phyloP scores from a whole-genome alignment of 2,113 vertebrate genomes.

The Eolophus roseicapilla region DNA sequence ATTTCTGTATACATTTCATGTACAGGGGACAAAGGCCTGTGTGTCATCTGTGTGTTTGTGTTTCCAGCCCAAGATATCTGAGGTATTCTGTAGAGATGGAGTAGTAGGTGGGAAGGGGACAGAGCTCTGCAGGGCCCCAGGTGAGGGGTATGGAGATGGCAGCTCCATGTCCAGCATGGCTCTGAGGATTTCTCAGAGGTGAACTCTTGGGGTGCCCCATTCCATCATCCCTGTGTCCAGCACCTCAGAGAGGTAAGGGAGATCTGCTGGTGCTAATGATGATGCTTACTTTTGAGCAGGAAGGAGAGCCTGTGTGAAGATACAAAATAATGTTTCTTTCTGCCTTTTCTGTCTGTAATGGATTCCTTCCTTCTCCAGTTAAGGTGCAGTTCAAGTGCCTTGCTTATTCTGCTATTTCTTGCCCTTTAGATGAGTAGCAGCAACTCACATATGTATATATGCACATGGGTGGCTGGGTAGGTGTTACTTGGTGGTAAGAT shows the following conservation, averaged over 20 bases:
- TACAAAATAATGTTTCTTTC: background rate
- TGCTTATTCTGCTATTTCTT: background rate
- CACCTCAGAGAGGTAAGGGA: background rate
- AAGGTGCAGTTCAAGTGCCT: background rate
- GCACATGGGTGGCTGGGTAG: background rate
- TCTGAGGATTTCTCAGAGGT: background rate
- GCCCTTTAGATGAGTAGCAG: background rate
- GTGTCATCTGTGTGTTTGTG: background rate
- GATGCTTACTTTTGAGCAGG: background rate
- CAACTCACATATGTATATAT: fast-evolving
- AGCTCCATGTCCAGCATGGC: background rate
- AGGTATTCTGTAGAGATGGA: background rate
- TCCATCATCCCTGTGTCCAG: background rate
- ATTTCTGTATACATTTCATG: background rate
- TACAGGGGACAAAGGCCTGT: background rate
- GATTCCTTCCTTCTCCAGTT: background rate
- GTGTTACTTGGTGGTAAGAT: background rate
- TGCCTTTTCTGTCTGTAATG: background rate
- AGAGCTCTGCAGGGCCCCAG: background rate
- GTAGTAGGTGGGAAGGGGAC: background rate
- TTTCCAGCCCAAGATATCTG: background rate
- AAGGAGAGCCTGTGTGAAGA: background rate
- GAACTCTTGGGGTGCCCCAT: background rate
- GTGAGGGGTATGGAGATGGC: background rate
- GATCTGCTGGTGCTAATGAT: background rate